phyloP scores from a whole-genome alignment of 64 coral and sea anemone species.

The Montipora foliosa region DNA sequence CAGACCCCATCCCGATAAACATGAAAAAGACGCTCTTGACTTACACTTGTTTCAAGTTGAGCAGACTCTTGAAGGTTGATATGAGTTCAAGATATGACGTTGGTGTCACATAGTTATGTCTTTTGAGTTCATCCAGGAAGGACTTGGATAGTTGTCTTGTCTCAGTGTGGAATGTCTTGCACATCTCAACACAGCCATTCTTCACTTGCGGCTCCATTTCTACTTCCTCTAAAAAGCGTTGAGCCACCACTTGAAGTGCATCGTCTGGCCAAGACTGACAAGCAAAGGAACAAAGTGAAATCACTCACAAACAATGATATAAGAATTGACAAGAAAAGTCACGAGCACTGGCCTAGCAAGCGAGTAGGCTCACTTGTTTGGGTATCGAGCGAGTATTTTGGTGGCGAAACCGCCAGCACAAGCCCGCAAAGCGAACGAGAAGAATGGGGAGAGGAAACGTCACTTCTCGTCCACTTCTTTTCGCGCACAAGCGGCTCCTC shows the following conservation, averaged over 20 bases:
- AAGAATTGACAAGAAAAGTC: no score
- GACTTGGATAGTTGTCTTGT: constrained; percentile 87
- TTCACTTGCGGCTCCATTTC: constrained; percentile 89
- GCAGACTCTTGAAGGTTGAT: constrained; percentile 93
- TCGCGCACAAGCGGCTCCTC: no score
- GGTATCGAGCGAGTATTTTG: no score
- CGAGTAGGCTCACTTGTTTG: no score
- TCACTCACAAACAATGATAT: neutral
- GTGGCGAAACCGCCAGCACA: no score
- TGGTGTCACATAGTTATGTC: constrained; percentile 98
- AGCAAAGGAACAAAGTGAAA: neutral
- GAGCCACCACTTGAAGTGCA: constrained; percentile 94
- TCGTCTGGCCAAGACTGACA: constrained; percentile 95
- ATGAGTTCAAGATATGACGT: constrained; percentile 98
- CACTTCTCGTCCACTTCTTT: no score
- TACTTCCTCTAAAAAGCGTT: constrained; percentile 90
- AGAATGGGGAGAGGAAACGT: no score
- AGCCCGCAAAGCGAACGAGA: no score
- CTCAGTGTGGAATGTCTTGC: constrained; percentile 93
- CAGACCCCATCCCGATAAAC: neutral
- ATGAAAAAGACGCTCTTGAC: neutral
- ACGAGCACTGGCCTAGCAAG: no score
- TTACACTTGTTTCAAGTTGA: constrained; percentile 99
- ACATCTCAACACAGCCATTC: constrained; percentile 96
- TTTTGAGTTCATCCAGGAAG: constrained; percentile 90